Percentiles rank a stretch among this genome's conserved stretches.
Conservation (phyloP, 2,888 invertebrate species). For the Crematogaster levior region DNA sequence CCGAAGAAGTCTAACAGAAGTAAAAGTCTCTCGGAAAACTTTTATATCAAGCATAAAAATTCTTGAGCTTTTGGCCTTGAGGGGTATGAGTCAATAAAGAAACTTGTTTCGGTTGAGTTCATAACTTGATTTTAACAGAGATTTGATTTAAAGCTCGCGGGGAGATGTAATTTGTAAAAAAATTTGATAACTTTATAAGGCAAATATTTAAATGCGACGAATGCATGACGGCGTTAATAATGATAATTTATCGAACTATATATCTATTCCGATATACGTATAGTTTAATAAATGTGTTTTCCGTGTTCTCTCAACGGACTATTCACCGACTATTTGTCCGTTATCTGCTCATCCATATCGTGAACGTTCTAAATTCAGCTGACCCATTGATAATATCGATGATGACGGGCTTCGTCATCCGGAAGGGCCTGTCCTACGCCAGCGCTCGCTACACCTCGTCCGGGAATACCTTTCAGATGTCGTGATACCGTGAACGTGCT, state of each 20-base stretch:
- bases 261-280: not conserved
- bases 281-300: conserved; percentile 7
- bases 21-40: conserved; percentile 1
- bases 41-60: conserved; percentile 16
- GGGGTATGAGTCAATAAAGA: not conserved
- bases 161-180: not conserved
- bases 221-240: not conserved
- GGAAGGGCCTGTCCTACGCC: conserved; percentile 86
- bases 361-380: conserved; percentile 48
- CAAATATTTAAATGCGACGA: not conserved
- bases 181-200: not conserved
- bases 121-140: not conserved
- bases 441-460: conserved; percentile 86
- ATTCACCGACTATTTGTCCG: not conserved
- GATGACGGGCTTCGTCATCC: conserved; percentile 87
- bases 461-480: conserved; percentile 86
- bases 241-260: not conserved
- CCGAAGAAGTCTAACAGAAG: not conserved
- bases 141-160: not conserved
- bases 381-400: conserved; percentile 91
- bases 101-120: conserved; percentile 13
- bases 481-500: conserved; percentile 89
- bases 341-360: conserved; percentile 25
- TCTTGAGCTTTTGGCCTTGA: conserved; percentile 7
- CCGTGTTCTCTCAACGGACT: not conserved